Evolutionary conservation across 2,797 vertebrate species (phyloP).

Genomic region (Smutsia temminckii): DNA sequence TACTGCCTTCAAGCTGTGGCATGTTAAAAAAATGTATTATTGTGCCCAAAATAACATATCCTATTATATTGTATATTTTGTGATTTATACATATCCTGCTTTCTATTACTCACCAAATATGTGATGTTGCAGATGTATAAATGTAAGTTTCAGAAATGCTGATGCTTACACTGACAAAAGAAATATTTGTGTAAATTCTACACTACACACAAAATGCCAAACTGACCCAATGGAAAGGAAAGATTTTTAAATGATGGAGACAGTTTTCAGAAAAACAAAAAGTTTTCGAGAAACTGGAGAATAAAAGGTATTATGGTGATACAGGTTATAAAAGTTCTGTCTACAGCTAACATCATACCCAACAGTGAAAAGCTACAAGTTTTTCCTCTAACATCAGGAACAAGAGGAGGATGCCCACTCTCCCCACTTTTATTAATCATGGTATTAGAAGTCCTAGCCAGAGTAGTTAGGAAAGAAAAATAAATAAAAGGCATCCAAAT

Average conservation of each 20-base stretch:
- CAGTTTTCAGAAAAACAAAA: conserved; percentile 19
- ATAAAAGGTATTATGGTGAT: conserved; percentile 7
- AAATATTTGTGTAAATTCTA: conserved; percentile 10
- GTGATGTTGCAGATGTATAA: conserved; percentile 19
- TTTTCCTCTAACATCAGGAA: background rate
- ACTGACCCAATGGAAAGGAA: conserved; percentile 12
- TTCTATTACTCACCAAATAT: conserved; percentile 36
- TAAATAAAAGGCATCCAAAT: background rate
- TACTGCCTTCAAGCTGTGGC: background rate
- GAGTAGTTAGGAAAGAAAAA: background rate
- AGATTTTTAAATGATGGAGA: conserved; percentile 9
- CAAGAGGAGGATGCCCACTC: background rate
- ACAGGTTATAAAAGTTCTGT: background rate
- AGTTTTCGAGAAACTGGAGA: background rate
- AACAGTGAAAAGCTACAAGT: background rate
- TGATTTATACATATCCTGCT: conserved; percentile 17
- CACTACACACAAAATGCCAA: background rate
- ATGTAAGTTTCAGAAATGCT: background rate
- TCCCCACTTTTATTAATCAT: background rate
- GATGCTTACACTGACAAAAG: background rate
- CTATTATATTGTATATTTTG: background rate
- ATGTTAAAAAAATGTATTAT: conserved; percentile 1
- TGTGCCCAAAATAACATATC: background rate
- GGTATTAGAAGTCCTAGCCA: background rate
- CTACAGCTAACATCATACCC: background rate